Evolutionary conservation across 2,888 invertebrate species (phyloP), one percentile per base, ranked within the genome.

Genomic region (Busseola fusca): DNA sequence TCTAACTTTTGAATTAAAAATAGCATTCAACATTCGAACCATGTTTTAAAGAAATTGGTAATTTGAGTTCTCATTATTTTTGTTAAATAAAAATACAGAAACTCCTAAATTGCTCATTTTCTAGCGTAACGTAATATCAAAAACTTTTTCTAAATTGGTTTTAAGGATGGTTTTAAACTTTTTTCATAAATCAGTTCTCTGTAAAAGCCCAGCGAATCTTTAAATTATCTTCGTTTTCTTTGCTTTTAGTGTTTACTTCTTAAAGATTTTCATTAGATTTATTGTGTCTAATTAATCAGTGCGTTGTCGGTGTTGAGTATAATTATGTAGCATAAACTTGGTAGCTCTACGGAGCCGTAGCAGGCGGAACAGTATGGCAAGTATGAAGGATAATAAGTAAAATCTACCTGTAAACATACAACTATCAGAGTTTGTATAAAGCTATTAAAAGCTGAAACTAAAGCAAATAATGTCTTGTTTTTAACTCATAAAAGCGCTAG

Each of bases 141-240:
- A 89, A 91, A 90, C 87, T 91, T 91, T 88, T 83, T 83, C 84
- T 84, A 90, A 93, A 92, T 91, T 91, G 89, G 89, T 92, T 91
- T 89, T 89, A 88, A 90, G 90, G 87, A 89, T 89, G 86, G 34
- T 34, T 34, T 83, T 63, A 85, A 92, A 93, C 90, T 92, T 92
- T 93, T 90, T 92, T 91, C 91, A 92, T 92, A 92, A 93, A 93
- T 93, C 91, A 89, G 87, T 87, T 84, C 84, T 73, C 80, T 71
- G 71, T 88, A 89, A 90, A 90, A 87, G 88, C 87, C 83, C 83
- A 84, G 86, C 85, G 86, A 85, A 87, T 90, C 86, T 88, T 88
- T 87, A 88, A 90, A 89, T 88, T 85, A 89, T 88, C 87, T 87
- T 83, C 77, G 69, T 82, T 85, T 87, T 84, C 84, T 88, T 89